Conservation (phyloP, 2,888 invertebrate genomes). For the Eilema griseolum region DNA sequence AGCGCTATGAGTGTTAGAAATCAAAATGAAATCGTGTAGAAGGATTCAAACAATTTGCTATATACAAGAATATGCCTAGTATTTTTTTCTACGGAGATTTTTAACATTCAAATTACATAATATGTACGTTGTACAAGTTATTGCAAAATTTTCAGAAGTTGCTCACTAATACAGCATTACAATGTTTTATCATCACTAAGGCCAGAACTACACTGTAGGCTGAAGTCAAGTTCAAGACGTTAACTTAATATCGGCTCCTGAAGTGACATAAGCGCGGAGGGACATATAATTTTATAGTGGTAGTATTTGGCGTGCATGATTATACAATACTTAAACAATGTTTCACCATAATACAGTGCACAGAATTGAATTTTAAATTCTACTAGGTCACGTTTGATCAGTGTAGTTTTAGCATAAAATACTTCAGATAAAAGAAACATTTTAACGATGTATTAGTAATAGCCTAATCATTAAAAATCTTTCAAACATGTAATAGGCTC, state of each 20-base stretch:
- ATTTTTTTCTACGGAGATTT: constrained; percentile 60
- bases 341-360: not conserved
- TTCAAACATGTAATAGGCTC: constrained; percentile 85
- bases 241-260: not conserved
- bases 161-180: constrained; percentile 69
- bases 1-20: constrained; percentile 32
- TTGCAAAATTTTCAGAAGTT: constrained; percentile 72
- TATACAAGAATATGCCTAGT: constrained; percentile 79
- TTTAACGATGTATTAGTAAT: constrained; percentile 67
- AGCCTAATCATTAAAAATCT: constrained; percentile 71
- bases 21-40: constrained; percentile 42
- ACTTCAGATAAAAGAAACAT: constrained; percentile 60
- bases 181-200: constrained; percentile 55
- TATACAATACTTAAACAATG: not conserved
- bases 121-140: constrained; percentile 71
- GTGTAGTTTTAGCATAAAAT: constrained; percentile 37
- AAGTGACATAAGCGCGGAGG: not conserved
- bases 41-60: constrained; percentile 54
- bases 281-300: not conserved
- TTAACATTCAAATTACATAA: constrained; percentile 68
- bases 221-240: not conserved
- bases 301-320: not conserved
- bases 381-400: not conserved
- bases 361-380: not conserved
- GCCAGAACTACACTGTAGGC: constrained; percentile 15